Evolutionary conservation across 2,113 vertebrate genomes (phyloP), one percentile per base, ranked within the genome.

Genomic region (Platichthys stellatus): DNA sequence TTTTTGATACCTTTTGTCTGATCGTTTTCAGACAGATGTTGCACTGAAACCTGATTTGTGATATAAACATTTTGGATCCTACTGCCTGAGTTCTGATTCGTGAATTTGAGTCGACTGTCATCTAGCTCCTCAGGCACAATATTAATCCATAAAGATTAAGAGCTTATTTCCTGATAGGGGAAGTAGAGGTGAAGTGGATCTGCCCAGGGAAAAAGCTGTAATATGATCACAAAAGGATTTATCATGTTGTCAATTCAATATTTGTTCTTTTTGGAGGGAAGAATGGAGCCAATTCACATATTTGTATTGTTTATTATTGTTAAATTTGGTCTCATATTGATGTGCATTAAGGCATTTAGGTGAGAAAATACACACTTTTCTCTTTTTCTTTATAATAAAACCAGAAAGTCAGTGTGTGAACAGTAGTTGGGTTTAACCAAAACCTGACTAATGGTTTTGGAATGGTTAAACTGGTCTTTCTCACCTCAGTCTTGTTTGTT

Each of bases 81-180:
- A 21, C n/a, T 54, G 53, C 53, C n/a, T 21, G 9, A 54, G 6
- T 21, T 54, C 20, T 9, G 53, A 54, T 10, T 54, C n/a, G 2
- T 17, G 8, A 13, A 49, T 43, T 43, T 10, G 40, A 43, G 18
- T 77, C 70, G 66, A 7, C 51, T 56, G 47, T 74, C 57, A 77
- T 83, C 54, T 20, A 62, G 47, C 61, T 78, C 58, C n/a, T 45
- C 58, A 74, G 59, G 72, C 72, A 31, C 71, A 53, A 57, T 73
- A 78, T 76, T 83, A 83, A 83, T 86, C 85, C 76, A 72, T 80
- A 86, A 86, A 89, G 83, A 84, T 84, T 82, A 84, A 31, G 54
- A 70, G n/a, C 43, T 80, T 68, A 82, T 83, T 80, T 74, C 66
- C 67, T 79, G 72, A 63, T 66, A 7, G 31, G 31, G 31, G 31